phyloP scores from a whole-genome alignment of 2,113 vertebrate genomes.

The Gavia stellata region DNA sequence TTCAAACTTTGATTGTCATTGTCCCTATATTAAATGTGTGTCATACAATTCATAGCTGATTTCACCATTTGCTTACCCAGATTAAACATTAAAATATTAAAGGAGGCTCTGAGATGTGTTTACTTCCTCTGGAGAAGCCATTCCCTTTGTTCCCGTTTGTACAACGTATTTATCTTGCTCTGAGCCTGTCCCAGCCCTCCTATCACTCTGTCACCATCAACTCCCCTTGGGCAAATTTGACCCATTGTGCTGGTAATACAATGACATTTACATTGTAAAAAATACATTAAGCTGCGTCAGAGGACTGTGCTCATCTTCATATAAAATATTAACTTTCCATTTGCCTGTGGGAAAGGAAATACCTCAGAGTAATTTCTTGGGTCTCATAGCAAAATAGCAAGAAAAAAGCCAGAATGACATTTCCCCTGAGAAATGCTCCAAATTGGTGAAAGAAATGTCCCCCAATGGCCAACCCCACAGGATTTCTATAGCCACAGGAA shows the following conservation, averaged over 20 bases:
- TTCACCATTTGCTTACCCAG: background rate
- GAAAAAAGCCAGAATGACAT: background rate
- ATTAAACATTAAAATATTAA: background rate
- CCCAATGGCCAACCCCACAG: background rate
- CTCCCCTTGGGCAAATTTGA: background rate
- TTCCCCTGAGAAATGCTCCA: background rate
- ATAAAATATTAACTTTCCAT: slow-evolving; percentile 8
- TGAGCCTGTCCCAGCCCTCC: background rate
- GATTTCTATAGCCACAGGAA: background rate
- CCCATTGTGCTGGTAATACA: background rate
- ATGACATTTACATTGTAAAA: background rate
- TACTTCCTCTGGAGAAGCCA: background rate
- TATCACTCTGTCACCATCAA: background rate
- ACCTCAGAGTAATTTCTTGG: background rate
- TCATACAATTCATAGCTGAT: background rate
- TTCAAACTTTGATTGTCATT: background rate
- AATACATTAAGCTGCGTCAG: background rate
- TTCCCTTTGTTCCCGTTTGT: background rate
- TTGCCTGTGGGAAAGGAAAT: background rate
- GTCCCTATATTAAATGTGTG: background rate
- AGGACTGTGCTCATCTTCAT: background rate
- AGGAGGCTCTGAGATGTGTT: background rate
- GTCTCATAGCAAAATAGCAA: background rate
- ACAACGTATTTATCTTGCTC: background rate
- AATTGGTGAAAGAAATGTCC: background rate